These are phyloP conservation scores for Lasius platythorax DNA, from an alignment of 2,888 invertebrate species.

Conservation along the genomic window DNA sequence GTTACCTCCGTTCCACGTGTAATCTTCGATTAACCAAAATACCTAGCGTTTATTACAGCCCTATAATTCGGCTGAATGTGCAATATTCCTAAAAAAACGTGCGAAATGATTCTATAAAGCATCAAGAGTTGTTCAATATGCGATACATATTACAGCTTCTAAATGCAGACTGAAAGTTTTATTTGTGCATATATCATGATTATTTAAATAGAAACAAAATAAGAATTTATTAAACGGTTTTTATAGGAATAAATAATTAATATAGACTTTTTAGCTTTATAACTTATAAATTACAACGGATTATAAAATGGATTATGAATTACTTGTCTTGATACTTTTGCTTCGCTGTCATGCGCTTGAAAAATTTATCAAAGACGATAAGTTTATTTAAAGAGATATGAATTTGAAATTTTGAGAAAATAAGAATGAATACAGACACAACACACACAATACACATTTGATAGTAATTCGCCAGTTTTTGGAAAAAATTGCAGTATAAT, in stretches of 20 bases:
- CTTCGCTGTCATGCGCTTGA: not conserved
- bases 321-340: not conserved
- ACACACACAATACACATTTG: not conserved
- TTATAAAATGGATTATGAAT: not conserved
- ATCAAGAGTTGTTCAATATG: not conserved
- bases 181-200: not conserved
- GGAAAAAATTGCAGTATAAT: not conserved
- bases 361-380: not conserved
- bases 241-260: not conserved
- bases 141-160: not conserved
- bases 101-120: not conserved
- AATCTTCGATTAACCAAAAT: conserved; percentile 54
- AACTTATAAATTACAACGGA: not conserved
- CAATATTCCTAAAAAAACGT: not conserved
- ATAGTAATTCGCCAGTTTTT: not conserved
- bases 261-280: not conserved
- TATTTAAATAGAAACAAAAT: not conserved
- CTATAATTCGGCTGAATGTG: not conserved
- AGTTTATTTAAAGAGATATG: not conserved
- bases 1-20: conserved; percentile 23
- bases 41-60: conserved; percentile 9
- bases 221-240: conserved; percentile 3
- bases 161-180: not conserved
- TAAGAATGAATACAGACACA: not conserved
- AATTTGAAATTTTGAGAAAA: not conserved